Conservation (phyloP, 2,113 vertebrate species). For the Carassius auratus region DNA sequence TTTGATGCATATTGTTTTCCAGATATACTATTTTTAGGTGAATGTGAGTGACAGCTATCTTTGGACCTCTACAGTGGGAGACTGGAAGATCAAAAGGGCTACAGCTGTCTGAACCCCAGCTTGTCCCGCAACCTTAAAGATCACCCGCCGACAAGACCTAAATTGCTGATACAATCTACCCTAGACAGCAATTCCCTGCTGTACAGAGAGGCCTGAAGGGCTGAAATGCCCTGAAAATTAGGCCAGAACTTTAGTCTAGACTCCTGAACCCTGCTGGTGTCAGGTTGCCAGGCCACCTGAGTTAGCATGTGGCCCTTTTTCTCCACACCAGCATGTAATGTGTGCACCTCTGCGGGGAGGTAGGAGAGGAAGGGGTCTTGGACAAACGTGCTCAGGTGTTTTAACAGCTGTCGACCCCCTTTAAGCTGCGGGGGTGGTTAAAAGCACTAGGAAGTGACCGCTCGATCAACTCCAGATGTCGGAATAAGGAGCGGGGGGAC, state of each 20-base stretch:
- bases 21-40: constrained; percentile 50
- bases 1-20: constrained; percentile 47
- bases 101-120: constrained; percentile 55
- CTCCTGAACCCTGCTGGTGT: constrained; percentile 31
- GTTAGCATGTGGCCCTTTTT: constrained; percentile 46
- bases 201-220: constrained; percentile 40
- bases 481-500: constrained; percentile 65
- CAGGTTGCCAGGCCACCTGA: constrained; percentile 41
- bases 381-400: constrained; percentile 56
- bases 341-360: constrained; percentile 48
- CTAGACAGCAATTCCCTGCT: constrained; percentile 54
- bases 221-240: constrained; percentile 47
- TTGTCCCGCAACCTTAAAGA: constrained; percentile 54
- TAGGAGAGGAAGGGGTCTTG: constrained; percentile 26
- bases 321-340: constrained; percentile 45
- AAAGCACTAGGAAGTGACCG: constrained; percentile 83
- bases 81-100: constrained; percentile 59
- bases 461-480: constrained; percentile 91
- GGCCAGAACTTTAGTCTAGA: constrained; percentile 53
- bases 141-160: constrained; percentile 56
- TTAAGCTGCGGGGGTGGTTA: constrained; percentile 75
- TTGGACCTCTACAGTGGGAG: constrained; percentile 51
- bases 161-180: constrained; percentile 60
- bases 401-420: constrained; percentile 76
- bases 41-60: constrained; percentile 58